Percentiles rank a stretch among this genome's conserved stretches.
Evolutionary conservation across 2,113 vertebrate species (phyloP).

Genomic region (Cyanoderma ruficeps): DNA sequence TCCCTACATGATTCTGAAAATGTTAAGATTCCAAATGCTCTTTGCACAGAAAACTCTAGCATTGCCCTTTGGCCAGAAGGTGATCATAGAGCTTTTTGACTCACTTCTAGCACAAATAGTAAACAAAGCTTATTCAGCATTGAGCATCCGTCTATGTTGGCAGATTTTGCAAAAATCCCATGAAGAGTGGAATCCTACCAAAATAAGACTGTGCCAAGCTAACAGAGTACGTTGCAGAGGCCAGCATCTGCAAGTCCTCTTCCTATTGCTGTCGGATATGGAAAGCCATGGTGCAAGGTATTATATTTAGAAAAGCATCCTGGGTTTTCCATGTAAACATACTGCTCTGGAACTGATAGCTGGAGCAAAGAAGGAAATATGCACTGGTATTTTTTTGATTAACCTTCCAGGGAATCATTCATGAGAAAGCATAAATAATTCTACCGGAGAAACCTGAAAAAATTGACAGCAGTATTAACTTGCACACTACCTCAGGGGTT

Average conservation of each 20-base stretch:
- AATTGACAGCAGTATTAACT: not conserved
- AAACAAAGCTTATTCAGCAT: conserved; percentile 39
- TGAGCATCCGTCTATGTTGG: not conserved
- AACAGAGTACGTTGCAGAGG: not conserved
- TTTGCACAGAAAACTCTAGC: not conserved
- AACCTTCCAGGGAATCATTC: not conserved
- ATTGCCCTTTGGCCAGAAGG: not conserved
- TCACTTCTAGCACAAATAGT: not conserved
- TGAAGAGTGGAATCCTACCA: not conserved
- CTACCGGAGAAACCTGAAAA: not conserved
- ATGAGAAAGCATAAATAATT: not conserved
- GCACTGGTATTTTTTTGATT: not conserved
- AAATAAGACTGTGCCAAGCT: not conserved
- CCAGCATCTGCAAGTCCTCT: not conserved
- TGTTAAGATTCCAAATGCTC: not conserved
- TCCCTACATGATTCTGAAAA: not conserved
- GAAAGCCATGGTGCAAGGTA: not conserved
- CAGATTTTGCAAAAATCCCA: not conserved
- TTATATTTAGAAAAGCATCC: not conserved
- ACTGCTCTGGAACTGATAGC: not conserved
- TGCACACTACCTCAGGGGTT: not conserved
- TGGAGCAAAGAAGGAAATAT: not conserved
- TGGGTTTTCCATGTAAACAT: not conserved
- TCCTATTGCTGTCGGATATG: not conserved
- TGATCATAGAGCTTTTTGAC: not conserved